Evolutionary conservation across 2,113 vertebrate genomes (phyloP).

Genomic region (Calonectris borealis): DNA sequence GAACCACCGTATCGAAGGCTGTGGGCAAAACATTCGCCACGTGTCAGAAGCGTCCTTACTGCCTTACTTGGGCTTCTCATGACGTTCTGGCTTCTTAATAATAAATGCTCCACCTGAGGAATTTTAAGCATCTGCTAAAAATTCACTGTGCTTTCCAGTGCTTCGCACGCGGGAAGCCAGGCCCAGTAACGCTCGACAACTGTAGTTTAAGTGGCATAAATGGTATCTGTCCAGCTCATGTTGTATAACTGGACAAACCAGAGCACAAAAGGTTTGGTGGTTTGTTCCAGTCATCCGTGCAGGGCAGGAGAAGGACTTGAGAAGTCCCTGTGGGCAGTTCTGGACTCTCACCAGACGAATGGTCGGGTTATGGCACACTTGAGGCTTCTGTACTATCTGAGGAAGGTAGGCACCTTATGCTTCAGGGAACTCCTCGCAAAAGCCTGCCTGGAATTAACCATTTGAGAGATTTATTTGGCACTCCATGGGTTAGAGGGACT

Average conservation of each 20-base stretch:
- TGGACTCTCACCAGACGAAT: background rate
- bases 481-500: background rate
- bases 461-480: background rate
- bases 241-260: background rate
- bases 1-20: background rate
- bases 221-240: background rate
- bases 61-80: background rate
- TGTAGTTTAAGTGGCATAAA: background rate
- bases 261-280: background rate
- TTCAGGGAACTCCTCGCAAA: background rate
- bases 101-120: background rate
- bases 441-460: background rate
- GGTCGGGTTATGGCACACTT: accelerated
- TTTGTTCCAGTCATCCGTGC: background rate
- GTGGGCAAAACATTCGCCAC: accelerated
- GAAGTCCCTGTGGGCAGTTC: background rate
- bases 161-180: background rate
- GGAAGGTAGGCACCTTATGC: background rate
- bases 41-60: background rate
- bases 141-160: background rate
- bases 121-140: background rate
- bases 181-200: accelerated
- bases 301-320: background rate
- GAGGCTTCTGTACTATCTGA: background rate
- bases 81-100: background rate